Conservation (phyloP, 2,888 invertebrate genomes). For the Xestobium rufovillosum region DNA sequence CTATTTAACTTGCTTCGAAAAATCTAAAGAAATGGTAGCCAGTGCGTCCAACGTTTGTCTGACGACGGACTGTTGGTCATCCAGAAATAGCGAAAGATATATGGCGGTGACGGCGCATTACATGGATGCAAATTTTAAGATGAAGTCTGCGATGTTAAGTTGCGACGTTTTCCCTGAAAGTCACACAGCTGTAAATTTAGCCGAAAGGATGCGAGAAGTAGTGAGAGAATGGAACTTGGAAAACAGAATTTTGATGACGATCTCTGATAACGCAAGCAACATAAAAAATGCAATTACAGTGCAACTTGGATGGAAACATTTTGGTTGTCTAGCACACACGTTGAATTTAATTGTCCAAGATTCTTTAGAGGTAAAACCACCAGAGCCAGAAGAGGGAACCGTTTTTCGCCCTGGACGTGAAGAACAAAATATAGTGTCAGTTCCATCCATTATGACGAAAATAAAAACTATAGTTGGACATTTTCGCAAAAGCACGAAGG, state of each 20-base stretch:
- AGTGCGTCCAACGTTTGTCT: slow-evolving; percentile 1
- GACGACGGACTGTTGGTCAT: slow-evolving; percentile 3
- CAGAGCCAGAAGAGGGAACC: slow-evolving; percentile 1
- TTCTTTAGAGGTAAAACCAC: slow-evolving; percentile 13
- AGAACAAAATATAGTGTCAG: neutral
- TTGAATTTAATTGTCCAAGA: slow-evolving; percentile 26
- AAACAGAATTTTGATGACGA: slow-evolving; percentile 27
- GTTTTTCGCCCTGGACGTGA: no score
- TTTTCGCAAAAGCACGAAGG: neutral
- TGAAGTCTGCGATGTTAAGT: neutral
- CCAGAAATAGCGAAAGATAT: neutral
- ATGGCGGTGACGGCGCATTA: slow-evolving; percentile 5
- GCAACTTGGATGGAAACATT: slow-evolving; percentile 21
- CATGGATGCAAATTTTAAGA: slow-evolving; percentile 1
- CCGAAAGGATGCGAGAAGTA: slow-evolving; percentile 21
- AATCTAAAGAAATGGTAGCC: neutral
- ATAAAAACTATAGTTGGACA: neutral
- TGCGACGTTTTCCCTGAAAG: slow-evolving; percentile 15
- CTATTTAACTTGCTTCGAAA: neutral
- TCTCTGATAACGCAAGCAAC: slow-evolving; percentile 30
- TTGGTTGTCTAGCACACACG: slow-evolving; percentile 28
- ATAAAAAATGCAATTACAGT: slow-evolving; percentile 25
- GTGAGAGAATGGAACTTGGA: slow-evolving; percentile 26
- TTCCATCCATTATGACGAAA: neutral
- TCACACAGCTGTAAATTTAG: slow-evolving; percentile 28